A percentile compares a stretch with the other conserved stretches of the same genome.
Evolutionary conservation across 1,140 invertebrate genomes (phyloP).

Genomic region (Eciton burchellii): DNA sequence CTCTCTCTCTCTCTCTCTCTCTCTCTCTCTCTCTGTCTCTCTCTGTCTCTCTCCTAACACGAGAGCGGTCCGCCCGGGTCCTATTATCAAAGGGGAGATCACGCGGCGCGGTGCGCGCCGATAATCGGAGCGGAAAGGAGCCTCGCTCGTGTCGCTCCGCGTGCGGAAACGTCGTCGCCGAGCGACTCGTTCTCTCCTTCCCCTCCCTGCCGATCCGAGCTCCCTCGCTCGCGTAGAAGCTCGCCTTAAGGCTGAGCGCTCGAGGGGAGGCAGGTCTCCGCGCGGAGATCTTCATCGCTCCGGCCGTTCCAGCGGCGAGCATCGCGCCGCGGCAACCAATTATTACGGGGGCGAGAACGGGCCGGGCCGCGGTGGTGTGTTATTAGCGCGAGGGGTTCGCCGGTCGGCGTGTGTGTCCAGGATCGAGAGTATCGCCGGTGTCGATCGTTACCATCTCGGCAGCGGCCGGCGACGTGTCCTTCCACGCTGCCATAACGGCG

Average conservation of each 20-base stretch:
- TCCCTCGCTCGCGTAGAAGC: conserved; percentile 20
- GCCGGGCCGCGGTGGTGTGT: conserved; percentile 62
- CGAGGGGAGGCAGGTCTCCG: conserved; percentile 38
- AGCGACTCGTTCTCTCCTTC: background rate
- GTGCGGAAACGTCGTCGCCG: background rate
- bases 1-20: too few relatives aligned
- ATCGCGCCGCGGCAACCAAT: conserved; percentile 68
- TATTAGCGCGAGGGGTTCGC: conserved; percentile 69
- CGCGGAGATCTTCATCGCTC: conserved; percentile 72
- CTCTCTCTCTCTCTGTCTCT: too few relatives aligned
- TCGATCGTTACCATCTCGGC: conserved; percentile 67
- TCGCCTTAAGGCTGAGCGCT: conserved; percentile 66
- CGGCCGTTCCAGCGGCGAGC: conserved; percentile 55
- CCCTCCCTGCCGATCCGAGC: too few relatives aligned
- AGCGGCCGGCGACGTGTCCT: conserved; percentile 48
- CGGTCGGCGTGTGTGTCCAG: conserved; percentile 47
- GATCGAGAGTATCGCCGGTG: conserved; percentile 66
- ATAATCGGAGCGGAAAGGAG: background rate
- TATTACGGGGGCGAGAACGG: conserved; percentile 75
- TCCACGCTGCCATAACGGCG: conserved; percentile 45
- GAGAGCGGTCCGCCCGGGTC: conserved; percentile 12
- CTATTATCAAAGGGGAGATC: conserved; percentile 47
- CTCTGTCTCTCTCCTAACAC: too few relatives aligned
- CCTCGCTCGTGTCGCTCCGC: background rate
- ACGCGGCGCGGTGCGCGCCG: conserved; percentile 1